A percentile compares a stretch with the other conserved stretches of the same genome.
Conservation (phyloP, 2,113 vertebrate species). For the Porphyrio hochstetteri region DNA sequence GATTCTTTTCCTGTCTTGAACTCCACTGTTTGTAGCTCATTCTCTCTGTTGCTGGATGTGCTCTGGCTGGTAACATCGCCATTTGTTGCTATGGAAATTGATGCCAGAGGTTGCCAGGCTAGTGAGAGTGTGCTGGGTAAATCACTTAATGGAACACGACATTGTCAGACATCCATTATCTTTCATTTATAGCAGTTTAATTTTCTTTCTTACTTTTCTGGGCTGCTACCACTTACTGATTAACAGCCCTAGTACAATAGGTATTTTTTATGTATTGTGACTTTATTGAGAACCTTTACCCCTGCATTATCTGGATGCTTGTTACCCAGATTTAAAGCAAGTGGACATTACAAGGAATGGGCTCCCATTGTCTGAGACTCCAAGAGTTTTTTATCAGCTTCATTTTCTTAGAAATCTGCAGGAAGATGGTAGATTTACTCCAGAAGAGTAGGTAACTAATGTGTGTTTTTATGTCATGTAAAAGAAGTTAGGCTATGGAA, state of each 20-base stretch:
- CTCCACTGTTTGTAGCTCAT: not conserved
- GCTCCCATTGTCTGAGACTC: not conserved
- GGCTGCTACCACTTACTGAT: not conserved
- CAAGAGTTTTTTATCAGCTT: not conserved
- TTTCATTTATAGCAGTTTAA: constrained; percentile 39
- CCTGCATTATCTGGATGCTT: not conserved
- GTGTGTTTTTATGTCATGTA: not conserved
- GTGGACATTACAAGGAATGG: not conserved
- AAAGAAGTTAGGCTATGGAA: not conserved
- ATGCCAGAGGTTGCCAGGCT: constrained; percentile 2
- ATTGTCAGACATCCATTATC: constrained; percentile 40
- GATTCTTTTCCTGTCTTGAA: not conserved
- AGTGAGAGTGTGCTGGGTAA: constrained; percentile 1
- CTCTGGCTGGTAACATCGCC: not conserved
- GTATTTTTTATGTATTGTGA: not conserved
- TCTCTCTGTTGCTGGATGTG: not conserved
- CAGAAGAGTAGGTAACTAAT: not conserved
- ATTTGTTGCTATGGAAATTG: constrained; percentile 64
- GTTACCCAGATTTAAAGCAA: not conserved
- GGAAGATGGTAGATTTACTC: not conserved
- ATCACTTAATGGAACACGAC: constrained; percentile 41
- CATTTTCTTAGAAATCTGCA: not conserved
- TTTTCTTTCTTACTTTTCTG: constrained; percentile 30
- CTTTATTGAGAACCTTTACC: not conserved
- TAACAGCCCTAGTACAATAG: not conserved